Base-by-base conservation (phyloP, 30 jellyfish, hydroid and myxozoan genomes). In the Aurelia sp. region DNA sequence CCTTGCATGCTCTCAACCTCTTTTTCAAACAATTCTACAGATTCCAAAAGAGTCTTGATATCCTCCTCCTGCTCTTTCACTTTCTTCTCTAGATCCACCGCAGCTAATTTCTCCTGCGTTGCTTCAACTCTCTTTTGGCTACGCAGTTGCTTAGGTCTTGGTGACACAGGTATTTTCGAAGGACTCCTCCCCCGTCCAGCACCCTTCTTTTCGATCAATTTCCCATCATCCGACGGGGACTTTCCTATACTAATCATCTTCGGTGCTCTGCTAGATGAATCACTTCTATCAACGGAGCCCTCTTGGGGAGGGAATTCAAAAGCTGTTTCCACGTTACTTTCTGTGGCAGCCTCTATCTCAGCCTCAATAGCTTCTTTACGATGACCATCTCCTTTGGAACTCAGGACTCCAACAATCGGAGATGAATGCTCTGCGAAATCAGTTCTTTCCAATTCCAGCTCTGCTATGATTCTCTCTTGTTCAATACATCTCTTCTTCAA, bases 1-100 rank as follows among this genome's bases (percentile, higher is more conserved):
- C 81, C 90, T 64, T 75, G 61, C 84, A 92, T 33, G n/a, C 67
- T 92, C 52, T 82, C 97, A 57, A 55, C 76, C 74, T 93, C 98
- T 61, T 74, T 88, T 77, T 93, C 98, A 27, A 86, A 84, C 33
- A 81, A 63, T 24, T 88, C 97, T 8, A 88, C 85, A 41, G 89
- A 53, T 61, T 88, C 84, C 60, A 79, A 40, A 24, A 79, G 76
- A 19, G 90, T 76, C 64, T 67, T 71, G 67, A 78, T 82, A 41
- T 87, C 97, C 17, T 81, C 92, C 15, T 81, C 92, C 50, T 92
- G 96, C 73, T 87, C 90, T 33, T 59, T 63, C 3, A 87, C 52
- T 58, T 67, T 87, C 60, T 65, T 69, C 31, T 51, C 80, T 3
- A 87, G 79, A 27, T 71, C 67, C 21, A 51, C 90, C 13, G 58